Conservation (phyloP, 2,797 vertebrate species). For the Nyctalus aviator region DNA sequence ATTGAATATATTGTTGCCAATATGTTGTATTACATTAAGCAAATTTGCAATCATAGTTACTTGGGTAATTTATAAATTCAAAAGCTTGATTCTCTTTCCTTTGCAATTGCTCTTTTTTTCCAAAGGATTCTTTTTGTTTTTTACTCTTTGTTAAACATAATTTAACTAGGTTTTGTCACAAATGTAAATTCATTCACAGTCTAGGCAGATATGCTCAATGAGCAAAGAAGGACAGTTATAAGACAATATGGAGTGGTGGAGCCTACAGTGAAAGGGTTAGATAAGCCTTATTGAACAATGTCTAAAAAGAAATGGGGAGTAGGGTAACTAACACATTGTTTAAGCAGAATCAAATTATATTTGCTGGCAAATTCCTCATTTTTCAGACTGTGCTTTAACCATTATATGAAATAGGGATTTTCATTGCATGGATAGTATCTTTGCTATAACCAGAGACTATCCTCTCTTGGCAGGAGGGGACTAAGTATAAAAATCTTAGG, state of each 20-base stretch:
- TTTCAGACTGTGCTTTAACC: neutral
- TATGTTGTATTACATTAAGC: neutral
- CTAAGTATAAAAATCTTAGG: neutral
- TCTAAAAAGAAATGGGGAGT: neutral
- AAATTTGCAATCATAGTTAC: conserved; percentile 16
- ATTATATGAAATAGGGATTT: neutral
- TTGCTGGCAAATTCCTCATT: neutral
- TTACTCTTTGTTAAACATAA: neutral
- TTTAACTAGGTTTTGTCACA: neutral
- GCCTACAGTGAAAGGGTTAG: neutral
- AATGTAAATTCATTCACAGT: neutral
- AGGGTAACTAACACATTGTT: neutral
- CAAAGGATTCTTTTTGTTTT: neutral
- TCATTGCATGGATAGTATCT: neutral
- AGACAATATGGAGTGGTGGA: neutral
- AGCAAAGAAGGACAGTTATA: neutral
- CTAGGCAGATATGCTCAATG: neutral
- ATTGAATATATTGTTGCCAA: neutral
- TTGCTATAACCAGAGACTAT: neutral
- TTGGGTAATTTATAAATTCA: conserved; percentile 2
- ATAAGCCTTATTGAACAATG: neutral
- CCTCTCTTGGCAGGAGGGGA: neutral
- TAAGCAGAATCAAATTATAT: conserved; percentile 28
- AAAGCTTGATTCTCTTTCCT: neutral
- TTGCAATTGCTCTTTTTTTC: neutral